Base-by-base conservation (phyloP, 2,888 invertebrate species). In the Drosophila aldrichi region DNA sequence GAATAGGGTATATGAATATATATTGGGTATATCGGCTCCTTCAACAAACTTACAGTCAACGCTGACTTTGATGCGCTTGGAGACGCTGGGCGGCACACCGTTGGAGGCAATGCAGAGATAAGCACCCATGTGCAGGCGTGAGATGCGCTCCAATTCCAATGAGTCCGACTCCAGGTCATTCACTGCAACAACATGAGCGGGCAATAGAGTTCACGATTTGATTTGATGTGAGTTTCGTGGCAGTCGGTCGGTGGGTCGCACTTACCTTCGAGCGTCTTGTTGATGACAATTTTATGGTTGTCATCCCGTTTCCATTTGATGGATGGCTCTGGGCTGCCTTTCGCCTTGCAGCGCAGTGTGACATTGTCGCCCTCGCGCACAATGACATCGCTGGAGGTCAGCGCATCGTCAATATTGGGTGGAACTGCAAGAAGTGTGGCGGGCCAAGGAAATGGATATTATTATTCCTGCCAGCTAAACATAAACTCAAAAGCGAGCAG, bases 251-350 rank as follows among this genome's bases (percentile, higher is more conserved):
- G 36, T 18, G 49, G 51, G 41, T 18, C 52, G 51, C 38, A 58
- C 83, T 86, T 91, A 97, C 97, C 96, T 93, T 96, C 94, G 87
- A 95, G 94, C 86, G 96, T 96, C 93, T 96, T 97, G 94, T 96
- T 97, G 94, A 97, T 96, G 92, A 96, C 95, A 93, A 97, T 97
- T 94, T 96, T 96, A 89, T 96, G 95, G 93, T 96, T 96, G 94
- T 97, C 97, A 93, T 97, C 97, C 90, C 97, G 95, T 93, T 97
- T 97, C 97, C 98, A 98, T 94, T 96, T 97, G 93, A 97, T 97
- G 92, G 95, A 96, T 78, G 98, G 97, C 92, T 95, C 95, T 77
- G 98, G 98, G 91, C 96, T 97, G 91, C 97, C 98, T 92, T 96
- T 96, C 90, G 97, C 97, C 93, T 96, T 96, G 93, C 98, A 98